phyloP scores from a whole-genome alignment of 2,888 invertebrate genomes.

The Epiblema foenella region DNA sequence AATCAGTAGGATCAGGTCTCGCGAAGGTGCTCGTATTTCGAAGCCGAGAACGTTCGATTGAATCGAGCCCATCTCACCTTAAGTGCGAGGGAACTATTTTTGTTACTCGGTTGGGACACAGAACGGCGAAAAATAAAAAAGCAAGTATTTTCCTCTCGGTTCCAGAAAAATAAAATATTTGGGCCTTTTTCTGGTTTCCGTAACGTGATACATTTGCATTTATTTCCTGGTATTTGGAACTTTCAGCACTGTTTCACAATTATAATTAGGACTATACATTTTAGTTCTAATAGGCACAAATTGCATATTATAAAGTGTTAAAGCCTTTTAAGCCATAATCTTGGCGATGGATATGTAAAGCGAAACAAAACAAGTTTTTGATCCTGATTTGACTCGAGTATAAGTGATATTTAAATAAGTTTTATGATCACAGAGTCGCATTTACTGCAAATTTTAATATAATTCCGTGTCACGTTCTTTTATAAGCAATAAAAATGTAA shows the following conservation, averaged over 20 bases:
- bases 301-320: too few species aligned
- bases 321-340: too few species aligned
- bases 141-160: conserved; percentile 46
- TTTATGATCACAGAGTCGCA: conserved; percentile 51
- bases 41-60: conserved; percentile 69
- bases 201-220: neutral
- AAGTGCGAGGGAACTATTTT: conserved; percentile 75
- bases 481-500: conserved; percentile 82
- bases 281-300: too few species aligned
- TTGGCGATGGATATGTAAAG: too few species aligned
- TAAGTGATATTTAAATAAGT: conserved; percentile 35
- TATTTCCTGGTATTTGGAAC: conserved; percentile 5
- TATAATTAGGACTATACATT: neutral
- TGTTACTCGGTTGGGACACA: conserved; percentile 60
- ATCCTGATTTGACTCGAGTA: too few species aligned
- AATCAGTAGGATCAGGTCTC: conserved; percentile 55
- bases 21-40: conserved; percentile 56
- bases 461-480: conserved; percentile 79
- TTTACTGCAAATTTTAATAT: conserved; percentile 72
- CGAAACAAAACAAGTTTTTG: too few species aligned
- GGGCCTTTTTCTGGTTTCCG: neutral
- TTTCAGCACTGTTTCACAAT: conserved; percentile 24
- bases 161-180: conserved; percentile 35
- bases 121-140: conserved; percentile 51
- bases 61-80: conserved; percentile 64